A percentile compares a stretch with the other conserved stretches of the same genome.
Conservation (phyloP, 2,797 vertebrate species). For the Cyprinodon diabolis region DNA sequence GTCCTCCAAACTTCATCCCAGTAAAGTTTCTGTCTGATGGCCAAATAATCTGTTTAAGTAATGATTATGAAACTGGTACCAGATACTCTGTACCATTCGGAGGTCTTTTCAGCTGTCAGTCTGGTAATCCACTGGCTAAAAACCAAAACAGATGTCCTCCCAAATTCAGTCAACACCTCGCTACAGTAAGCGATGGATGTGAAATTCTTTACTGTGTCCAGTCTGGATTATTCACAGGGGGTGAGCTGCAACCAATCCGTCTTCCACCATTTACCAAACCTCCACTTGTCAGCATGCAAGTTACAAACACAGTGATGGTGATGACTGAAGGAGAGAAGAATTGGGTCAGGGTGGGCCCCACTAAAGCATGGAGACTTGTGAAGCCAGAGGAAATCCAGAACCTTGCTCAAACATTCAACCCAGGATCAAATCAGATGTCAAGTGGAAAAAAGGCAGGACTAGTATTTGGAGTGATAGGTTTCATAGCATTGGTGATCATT, state of each 20-base stretch:
- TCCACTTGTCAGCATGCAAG: constrained; percentile 75
- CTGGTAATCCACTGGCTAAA: constrained; percentile 79
- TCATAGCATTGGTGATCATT: constrained; percentile 57
- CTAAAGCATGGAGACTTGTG: constrained; percentile 82
- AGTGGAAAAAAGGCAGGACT: constrained; percentile 64
- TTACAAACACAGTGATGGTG: constrained; percentile 84
- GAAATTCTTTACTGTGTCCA: constrained; percentile 89
- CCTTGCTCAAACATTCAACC: constrained; percentile 23
- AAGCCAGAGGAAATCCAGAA: constrained; percentile 68
- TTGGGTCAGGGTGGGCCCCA: constrained; percentile 84
- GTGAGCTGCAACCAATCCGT: constrained; percentile 75
- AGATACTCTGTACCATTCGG: constrained; percentile 83
- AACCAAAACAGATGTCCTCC: constrained; percentile 79
- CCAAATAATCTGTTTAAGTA: constrained; percentile 84
- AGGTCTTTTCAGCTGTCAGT: constrained; percentile 90
- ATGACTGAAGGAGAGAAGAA: constrained; percentile 76
- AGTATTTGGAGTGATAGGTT: constrained; percentile 57
- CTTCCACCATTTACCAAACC: constrained; percentile 86
- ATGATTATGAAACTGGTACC: constrained; percentile 82
- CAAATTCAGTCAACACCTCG: constrained; percentile 89
- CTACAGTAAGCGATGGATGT: constrained; percentile 87
- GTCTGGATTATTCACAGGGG: constrained; percentile 83
- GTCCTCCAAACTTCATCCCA: constrained; percentile 78
- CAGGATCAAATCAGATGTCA: constrained; percentile 46
- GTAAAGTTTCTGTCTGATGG: constrained; percentile 81